Percentiles rank a stretch among this genome's conserved stretches.
These are phyloP conservation scores for Eupithecia abbreviata DNA, from an alignment of 2,888 invertebrate species.

Conservation along the genomic window DNA sequence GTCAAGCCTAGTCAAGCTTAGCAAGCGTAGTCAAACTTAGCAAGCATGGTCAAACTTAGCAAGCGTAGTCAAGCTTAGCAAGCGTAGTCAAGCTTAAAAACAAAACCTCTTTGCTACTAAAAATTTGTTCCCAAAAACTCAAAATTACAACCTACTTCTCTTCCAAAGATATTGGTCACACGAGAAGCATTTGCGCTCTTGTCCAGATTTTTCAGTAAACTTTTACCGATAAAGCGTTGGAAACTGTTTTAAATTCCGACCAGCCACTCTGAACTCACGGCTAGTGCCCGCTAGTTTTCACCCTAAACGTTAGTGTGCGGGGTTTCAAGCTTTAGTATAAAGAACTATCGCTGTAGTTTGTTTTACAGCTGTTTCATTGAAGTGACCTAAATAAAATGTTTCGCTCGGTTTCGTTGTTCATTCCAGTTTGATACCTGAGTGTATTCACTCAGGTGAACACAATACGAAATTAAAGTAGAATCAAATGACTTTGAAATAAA, in stretches of 20 bases:
- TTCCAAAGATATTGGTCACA: slow-evolving; percentile 6
- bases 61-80: too few species aligned
- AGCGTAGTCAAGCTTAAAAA: not conserved
- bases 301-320: slow-evolving; percentile 32
- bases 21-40: too few species aligned
- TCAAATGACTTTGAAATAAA: not conserved
- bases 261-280: slow-evolving; percentile 36
- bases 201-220: slow-evolving; percentile 24
- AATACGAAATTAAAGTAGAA: not conserved
- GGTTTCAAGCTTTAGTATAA: slow-evolving; percentile 11
- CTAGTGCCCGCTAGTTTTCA: slow-evolving; percentile 38
- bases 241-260: slow-evolving; percentile 39
- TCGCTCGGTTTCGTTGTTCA: not conserved
- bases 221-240: slow-evolving; percentile 27
- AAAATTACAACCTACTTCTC: not conserved
- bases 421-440: not conserved
- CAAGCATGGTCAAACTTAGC: too few species aligned
- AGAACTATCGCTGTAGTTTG: not conserved
- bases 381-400: not conserved
- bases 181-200: slow-evolving; percentile 2
- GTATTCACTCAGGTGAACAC: too few species aligned
- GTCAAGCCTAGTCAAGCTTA: too few species aligned
- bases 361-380: not conserved
- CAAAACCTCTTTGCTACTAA: not conserved
- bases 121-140: not conserved